Base-by-base conservation (phyloP, 1,140 invertebrate species). In the Eueides isabella region DNA sequence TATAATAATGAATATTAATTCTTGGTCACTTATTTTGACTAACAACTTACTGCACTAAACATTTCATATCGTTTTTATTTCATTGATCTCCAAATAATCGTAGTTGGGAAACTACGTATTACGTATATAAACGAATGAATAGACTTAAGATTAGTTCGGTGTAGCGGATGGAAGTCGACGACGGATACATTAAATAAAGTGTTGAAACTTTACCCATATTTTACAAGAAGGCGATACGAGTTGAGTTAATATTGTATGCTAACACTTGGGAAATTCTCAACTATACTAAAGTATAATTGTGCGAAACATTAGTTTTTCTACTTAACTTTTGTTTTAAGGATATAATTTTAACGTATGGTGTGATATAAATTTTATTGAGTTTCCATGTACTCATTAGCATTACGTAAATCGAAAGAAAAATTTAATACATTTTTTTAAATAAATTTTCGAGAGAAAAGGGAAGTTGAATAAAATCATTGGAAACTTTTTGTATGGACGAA, bases 111-210 rank as follows among this genome's bases (percentile, higher is more conserved):
- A 30, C 68, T 70, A n/a, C n/a, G n/a, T n/a, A 70, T 70, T 62
- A 38, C 35, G 31, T 61, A 69, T n/a, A 61, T 61, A 70, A 70
- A 70, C 55, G 68, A 62, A 61, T 41, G 61, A 63, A 61, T 38
- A 55, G 35, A 38, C 26, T 70, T 70, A 33, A 41, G 61, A 70
- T 70, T 63, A 70, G 26, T 70, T 70, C 33, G 9, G 55, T 63
- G 61, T 16, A 70, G 68, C 61, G 26, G 35, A 16, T 41, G 61
- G 31, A 70, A 70, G 12, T 38, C 61, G 23, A 62, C 61, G 68
- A 62, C 61, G 68, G 23, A 62, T 70, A 63, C 26, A 62, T 63
- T 70, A 38, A 70, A 70, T 70, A 70, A 70, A 70, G 67, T 41
- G 68, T 41, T 70, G 19, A 38, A 70, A 63, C 55, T 70, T 70